Conservation (phyloP, 2,113 vertebrate genomes). For the Hippocampus zosterae region DNA sequence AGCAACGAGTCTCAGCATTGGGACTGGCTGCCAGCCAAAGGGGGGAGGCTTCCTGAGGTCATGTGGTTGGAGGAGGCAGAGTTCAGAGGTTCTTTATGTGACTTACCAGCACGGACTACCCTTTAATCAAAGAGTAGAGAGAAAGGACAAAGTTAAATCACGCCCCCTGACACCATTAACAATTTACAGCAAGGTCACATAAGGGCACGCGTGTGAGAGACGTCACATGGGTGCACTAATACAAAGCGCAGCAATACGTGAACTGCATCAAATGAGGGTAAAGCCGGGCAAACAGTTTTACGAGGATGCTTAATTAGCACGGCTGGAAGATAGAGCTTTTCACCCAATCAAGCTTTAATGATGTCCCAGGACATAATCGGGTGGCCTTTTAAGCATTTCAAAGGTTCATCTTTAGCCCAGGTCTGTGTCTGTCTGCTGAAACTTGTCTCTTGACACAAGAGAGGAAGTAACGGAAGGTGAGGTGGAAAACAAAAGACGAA, state of each 20-base stretch:
- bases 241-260: constrained; percentile 43
- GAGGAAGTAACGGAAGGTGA: constrained; percentile 47
- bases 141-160: constrained; percentile 99
- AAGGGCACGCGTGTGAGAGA: constrained; percentile 52
- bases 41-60: constrained; percentile 97
- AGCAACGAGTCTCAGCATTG: constrained; percentile 98
- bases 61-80: constrained; percentile 98
- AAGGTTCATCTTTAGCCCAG: constrained; percentile 55
- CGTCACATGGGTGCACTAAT: constrained; percentile 41
- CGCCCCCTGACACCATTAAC: constrained; percentile 84
- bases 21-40: constrained; percentile 98
- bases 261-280: constrained; percentile 47
- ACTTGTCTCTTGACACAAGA: constrained; percentile 58
- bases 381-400: constrained; percentile 47
- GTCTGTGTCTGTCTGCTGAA: constrained; percentile 52
- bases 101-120: constrained; percentile 99
- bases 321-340: constrained; percentile 28
- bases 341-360: constrained; percentile 5
- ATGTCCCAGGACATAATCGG: constrained; percentile 29
- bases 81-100: constrained; percentile 99
- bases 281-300: constrained; percentile 56
- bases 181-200: constrained; percentile 63
- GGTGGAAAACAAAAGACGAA: constrained; percentile 38
- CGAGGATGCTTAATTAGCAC: constrained; percentile 18
- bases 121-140: constrained; percentile 99